Conservation (phyloP, 2,888 invertebrate genomes). For the Drosophila stalkeri region DNA sequence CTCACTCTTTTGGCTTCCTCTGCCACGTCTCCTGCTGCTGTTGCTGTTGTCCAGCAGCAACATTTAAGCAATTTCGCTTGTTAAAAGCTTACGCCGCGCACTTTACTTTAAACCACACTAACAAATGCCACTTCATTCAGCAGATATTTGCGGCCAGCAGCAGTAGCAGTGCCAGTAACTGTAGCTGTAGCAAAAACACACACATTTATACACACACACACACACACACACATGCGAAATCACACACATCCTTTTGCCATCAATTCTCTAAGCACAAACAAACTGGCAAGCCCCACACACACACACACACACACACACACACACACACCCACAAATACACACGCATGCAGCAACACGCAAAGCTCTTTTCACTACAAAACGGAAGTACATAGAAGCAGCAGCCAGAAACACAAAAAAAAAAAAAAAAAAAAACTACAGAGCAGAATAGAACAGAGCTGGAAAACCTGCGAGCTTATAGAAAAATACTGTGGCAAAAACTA, state of each 20-base stretch:
- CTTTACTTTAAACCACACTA: constrained; percentile 76
- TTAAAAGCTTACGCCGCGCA: constrained; percentile 77
- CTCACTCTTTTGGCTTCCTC: neutral
- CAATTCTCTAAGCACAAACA: constrained; percentile 81
- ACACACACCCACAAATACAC: constrained; percentile 41
- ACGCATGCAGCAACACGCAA: constrained; percentile 72
- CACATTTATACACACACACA: constrained; percentile 29
- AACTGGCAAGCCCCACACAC: constrained; percentile 61
- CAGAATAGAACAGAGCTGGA: constrained; percentile 55
- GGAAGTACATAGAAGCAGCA: constrained; percentile 68
- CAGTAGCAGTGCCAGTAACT: constrained; percentile 24
- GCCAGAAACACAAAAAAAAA: constrained; percentile 58
- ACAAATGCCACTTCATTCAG: constrained; percentile 79
- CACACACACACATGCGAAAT: constrained; percentile 50
- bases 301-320: constrained; percentile 41
- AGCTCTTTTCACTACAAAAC: constrained; percentile 81
- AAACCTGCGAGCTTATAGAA: constrained; percentile 70
- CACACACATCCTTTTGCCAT: constrained; percentile 81
- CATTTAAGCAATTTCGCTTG: constrained; percentile 76
- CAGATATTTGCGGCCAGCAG: constrained; percentile 75
- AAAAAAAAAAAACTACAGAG: constrained; percentile 30
- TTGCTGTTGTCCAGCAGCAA: constrained; percentile 54
- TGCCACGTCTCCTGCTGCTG: neutral
- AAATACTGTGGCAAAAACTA: constrained; percentile 76
- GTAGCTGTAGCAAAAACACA: constrained; percentile 43